Percentiles rank a stretch among this genome's conserved stretches.
Conservation (phyloP, 2,113 vertebrate genomes). For the Malurus melanocephalus region DNA sequence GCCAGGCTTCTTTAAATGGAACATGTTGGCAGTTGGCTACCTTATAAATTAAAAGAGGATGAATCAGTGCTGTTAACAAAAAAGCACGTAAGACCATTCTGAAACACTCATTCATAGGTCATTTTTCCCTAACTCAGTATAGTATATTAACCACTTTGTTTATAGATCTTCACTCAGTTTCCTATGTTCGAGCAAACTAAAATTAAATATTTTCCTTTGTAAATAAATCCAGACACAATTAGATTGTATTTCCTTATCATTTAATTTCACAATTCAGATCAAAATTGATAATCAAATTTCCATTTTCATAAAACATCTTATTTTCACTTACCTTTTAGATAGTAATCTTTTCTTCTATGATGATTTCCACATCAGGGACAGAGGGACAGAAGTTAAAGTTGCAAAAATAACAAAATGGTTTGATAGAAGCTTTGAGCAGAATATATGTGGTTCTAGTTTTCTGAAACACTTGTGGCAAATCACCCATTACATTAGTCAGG, state of each 20-base stretch:
- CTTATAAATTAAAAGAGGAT: constrained; percentile 7
- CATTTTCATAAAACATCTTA: neutral
- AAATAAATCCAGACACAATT: neutral
- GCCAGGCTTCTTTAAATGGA: constrained; percentile 16
- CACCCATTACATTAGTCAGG: neutral
- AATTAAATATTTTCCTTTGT: constrained; percentile 2
- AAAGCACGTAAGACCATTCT: neutral
- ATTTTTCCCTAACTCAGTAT: neutral
- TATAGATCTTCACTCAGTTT: neutral
- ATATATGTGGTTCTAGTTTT: neutral
- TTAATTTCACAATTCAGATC: neutral
- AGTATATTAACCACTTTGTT: neutral
- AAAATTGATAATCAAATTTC: neutral
- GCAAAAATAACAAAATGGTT: neutral
- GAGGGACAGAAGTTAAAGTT: neutral
- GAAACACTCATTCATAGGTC: neutral
- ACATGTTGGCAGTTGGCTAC: neutral
- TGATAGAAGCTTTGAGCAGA: neutral
- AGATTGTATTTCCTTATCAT: neutral
- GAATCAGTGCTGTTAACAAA: neutral
- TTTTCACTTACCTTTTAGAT: constrained; percentile 21
- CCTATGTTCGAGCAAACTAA: neutral
- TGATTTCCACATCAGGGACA: neutral
- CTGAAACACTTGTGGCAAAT: neutral
- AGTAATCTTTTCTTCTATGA: neutral